Conservation (phyloP, 2,113 vertebrate species). For the Odobenus rosmarus region DNA sequence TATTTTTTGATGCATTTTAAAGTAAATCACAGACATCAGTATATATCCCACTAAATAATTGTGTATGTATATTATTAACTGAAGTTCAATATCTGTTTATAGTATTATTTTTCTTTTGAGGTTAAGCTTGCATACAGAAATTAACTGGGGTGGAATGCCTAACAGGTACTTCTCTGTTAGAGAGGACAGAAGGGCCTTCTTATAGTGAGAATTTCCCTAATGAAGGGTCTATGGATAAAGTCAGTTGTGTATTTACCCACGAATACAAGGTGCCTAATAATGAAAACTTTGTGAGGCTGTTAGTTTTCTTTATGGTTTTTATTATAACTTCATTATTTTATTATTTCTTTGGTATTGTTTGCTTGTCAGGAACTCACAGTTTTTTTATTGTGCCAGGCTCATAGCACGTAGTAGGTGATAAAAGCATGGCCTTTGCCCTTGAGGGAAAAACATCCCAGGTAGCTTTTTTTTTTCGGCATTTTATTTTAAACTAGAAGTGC, state of each 20-base stretch:
- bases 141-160: neutral
- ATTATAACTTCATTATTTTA: neutral
- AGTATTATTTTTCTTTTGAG: neutral
- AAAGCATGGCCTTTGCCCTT: neutral
- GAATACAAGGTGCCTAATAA: neutral
- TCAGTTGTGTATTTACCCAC: neutral
- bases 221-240: neutral
- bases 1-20: slow-evolving; percentile 36
- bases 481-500: slow-evolving; percentile 12
- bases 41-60: neutral
- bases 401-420: neutral
- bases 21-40: neutral
- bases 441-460: neutral
- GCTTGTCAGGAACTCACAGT: neutral
- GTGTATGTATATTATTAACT: neutral
- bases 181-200: neutral
- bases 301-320: slow-evolving; percentile 21
- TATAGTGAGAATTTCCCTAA: neutral
- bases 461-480: neutral
- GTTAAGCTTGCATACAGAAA: neutral
- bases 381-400: neutral
- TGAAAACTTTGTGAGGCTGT: neutral
- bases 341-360: slow-evolving; percentile 33
- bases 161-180: neutral
- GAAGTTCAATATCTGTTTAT: neutral